Base-by-base conservation (phyloP, 2,888 invertebrate genomes). In the Ennomos erosarius region DNA sequence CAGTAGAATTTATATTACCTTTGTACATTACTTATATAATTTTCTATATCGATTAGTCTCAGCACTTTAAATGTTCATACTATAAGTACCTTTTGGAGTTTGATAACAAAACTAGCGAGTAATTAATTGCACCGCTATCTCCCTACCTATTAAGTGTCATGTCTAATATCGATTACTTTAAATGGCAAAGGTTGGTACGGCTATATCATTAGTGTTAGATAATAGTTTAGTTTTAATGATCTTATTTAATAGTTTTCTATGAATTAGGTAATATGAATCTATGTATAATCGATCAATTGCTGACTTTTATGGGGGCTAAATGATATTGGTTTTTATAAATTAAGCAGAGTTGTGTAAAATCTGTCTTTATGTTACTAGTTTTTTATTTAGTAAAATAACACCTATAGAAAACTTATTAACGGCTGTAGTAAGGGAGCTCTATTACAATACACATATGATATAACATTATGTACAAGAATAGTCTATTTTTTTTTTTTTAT, bases 201-300 rank as follows among this genome's bases (percentile, higher is more conserved):
- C 9, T 8, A 35, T 49, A 61, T 53, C 47, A 49, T 59, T 54
- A 59, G 37, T 40, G 43, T 60, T 55, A 55, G 51, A 51, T 56
- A 56, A 56, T 53, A 43, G 35, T 26, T 40, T 44, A 49, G 49
- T 26, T 26, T 26, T 26, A 53, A 49, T 53, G 34, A 36, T 59
- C 48, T 59, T 35, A 39, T 53, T 58, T 58, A 59, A 59, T 59
- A 35, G 58, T 39, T 48, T 43, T 48, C 48, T 53, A 53, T 39
- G 38, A 53, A 48, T 16, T 36, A 42, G 39, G 13, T 37, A 38
- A 33, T 42, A 9, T 39, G 44, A 59, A 59, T 59, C 58, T 49
- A 26, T 26, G 37, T 37, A 9, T 39, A 49, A 58, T 53, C 48
- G 49, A 59, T 59, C 58, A 53, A n/a, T 53, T 35, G 43, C 44